phyloP scores from a whole-genome alignment of 2,888 invertebrate species.

The Limnephilus rhombicus region DNA sequence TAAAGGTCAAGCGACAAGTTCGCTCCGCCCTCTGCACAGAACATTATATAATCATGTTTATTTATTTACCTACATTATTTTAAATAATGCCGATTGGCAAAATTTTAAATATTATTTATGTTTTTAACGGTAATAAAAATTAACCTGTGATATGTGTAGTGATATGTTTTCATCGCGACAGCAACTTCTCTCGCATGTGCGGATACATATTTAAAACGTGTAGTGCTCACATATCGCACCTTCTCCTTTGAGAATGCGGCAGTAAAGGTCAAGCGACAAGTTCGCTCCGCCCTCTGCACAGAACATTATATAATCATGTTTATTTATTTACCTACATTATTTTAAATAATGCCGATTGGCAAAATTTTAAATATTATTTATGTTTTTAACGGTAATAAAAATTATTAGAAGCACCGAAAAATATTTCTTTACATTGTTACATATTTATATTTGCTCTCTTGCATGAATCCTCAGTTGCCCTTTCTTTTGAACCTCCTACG shows the following conservation, averaged over 20 bases:
- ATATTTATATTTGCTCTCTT: not conserved
- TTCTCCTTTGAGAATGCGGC: not conserved
- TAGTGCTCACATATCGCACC: not conserved
- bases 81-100: not conserved
- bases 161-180: constrained; percentile 54
- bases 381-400: not conserved
- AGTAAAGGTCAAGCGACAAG: not conserved
- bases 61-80: not conserved
- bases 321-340: not conserved
- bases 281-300: not conserved
- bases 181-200: constrained; percentile 53
- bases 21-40: not conserved
- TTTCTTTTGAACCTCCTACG: not conserved
- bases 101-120: not conserved
- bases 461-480: not conserved
- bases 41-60: not conserved
- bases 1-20: not conserved
- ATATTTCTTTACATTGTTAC: not conserved
- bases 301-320: not conserved
- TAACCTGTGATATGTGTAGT: constrained; percentile 61
- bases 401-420: not conserved
- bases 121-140: not conserved
- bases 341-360: not conserved
- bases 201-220: constrained; percentile 59
- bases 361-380: not conserved